phyloP scores from a whole-genome alignment of 2,797 vertebrate genomes.

The Limnodromus scolopaceus region DNA sequence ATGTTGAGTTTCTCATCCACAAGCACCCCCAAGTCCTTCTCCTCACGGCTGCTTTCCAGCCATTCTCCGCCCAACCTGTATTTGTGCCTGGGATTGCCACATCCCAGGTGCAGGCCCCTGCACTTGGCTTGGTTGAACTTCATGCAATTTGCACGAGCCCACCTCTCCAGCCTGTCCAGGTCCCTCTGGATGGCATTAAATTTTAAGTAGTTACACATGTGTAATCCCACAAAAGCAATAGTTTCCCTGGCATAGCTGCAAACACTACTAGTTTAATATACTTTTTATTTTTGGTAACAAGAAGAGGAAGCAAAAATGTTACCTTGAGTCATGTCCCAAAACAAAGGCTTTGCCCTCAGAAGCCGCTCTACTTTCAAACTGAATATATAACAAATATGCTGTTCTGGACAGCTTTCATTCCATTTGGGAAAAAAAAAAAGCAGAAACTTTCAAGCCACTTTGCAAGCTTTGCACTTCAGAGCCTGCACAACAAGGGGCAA shows the following conservation, averaged over 20 bases:
- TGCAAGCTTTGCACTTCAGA: not conserved
- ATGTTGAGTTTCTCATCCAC: too few species aligned
- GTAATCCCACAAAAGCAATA: not conserved
- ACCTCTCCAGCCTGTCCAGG: too few species aligned
- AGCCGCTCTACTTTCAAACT: not conserved
- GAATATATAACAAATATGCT: not conserved
- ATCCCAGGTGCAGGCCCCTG: too few species aligned
- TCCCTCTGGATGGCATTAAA: too few species aligned
- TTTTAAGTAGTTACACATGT: not conserved
- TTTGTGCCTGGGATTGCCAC: too few species aligned
- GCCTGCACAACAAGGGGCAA: not conserved
- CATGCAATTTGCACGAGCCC: too few species aligned
- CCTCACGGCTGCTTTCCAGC: too few species aligned
- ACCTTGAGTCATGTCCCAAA: not conserved
- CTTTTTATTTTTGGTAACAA: not conserved
- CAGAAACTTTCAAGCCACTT: not conserved
- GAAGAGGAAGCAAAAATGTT: not conserved
- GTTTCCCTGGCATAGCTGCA: not conserved
- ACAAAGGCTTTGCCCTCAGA: not conserved
- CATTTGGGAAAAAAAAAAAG: not conserved
- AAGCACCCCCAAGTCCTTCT: too few species aligned
- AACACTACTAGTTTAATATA: not conserved
- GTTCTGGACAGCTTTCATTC: not conserved
- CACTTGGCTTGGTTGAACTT: too few species aligned
- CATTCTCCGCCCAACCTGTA: too few species aligned